Conservation (phyloP, 1,140 invertebrate species). For the Ostrea denselamellosa region DNA sequence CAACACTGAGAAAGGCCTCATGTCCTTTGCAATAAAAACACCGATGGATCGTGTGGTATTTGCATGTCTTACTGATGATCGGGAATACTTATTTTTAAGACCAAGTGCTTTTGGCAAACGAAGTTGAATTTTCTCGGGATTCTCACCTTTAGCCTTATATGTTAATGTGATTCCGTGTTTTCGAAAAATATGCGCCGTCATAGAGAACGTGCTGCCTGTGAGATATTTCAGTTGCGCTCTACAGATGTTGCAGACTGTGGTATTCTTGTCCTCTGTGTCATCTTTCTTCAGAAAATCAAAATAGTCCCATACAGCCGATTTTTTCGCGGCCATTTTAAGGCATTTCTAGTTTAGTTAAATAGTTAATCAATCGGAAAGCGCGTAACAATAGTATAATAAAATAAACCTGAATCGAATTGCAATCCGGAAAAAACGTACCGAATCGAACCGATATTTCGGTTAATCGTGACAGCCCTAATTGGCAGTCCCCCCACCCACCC, state of each 20-base stretch:
- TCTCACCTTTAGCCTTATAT: neutral
- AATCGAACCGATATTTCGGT: too few relatives aligned
- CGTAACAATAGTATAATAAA: too few relatives aligned
- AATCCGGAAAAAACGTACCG: too few relatives aligned
- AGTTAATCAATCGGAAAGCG: too few relatives aligned
- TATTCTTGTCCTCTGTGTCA: neutral
- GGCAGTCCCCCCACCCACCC: too few relatives aligned
- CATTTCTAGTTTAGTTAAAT: too few relatives aligned
- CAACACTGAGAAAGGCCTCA: slow-evolving; percentile 62
- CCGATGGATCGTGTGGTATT: slow-evolving; percentile 42
- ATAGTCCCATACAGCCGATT: neutral
- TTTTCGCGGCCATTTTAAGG: neutral
- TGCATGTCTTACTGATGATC: neutral
- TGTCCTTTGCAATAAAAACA: slow-evolving; percentile 60
- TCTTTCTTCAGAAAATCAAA: neutral
- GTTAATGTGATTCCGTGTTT: neutral
- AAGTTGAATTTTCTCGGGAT: neutral
- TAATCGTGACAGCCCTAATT: too few relatives aligned
- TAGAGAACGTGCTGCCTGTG: neutral
- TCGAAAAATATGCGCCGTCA: neutral
- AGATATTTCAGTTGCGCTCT: neutral
- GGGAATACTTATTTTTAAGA: slow-evolving; percentile 25
- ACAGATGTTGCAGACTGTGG: neutral
- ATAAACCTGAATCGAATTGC: too few relatives aligned
- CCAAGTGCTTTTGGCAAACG: neutral